These are phyloP conservation scores for Steinernema carpocapsae DNA, from an alignment of 2,888 invertebrate species.

Conservation along the genomic window DNA sequence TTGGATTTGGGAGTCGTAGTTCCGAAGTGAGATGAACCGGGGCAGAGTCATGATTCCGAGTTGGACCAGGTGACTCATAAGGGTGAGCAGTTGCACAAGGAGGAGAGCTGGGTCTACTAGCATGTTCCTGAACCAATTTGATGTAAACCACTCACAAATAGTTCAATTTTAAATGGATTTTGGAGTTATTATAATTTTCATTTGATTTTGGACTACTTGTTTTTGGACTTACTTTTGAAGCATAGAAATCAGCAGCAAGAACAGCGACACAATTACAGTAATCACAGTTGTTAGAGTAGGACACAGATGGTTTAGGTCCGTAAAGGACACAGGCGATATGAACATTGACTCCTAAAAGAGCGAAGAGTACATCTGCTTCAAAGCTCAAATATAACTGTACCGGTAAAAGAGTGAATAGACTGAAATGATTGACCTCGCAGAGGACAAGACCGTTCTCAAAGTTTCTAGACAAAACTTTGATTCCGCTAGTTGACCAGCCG, in stretches of 20 bases:
- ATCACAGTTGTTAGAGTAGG: conserved; percentile 40
- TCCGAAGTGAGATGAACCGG: conserved; percentile 37
- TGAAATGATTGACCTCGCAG: conserved; percentile 62
- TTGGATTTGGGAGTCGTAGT: conserved; percentile 48
- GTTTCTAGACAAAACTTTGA: conserved; percentile 53
- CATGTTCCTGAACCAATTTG: conserved; percentile 47
- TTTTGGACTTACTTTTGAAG: conserved; percentile 56
- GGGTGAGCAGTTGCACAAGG: conserved; percentile 55
- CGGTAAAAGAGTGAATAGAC: conserved; percentile 61
- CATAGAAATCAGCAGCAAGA: conserved; percentile 60
- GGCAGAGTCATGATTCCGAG: conserved; percentile 50
- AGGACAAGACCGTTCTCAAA: conserved; percentile 59
- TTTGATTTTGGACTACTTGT: neutral
- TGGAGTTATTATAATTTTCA: conserved; percentile 30
- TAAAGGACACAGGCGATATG: conserved; percentile 54
- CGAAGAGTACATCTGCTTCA: neutral
- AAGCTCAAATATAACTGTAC: conserved; percentile 34
- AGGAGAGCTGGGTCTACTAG: conserved; percentile 59
- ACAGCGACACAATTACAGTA: conserved; percentile 12
- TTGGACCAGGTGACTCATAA: conserved; percentile 57
- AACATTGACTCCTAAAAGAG: conserved; percentile 54
- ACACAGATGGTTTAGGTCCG: conserved; percentile 55
- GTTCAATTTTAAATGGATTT: conserved; percentile 34
- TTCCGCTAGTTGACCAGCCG: conserved; percentile 64
- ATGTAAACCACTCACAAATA: neutral